A percentile compares a stretch with the other conserved stretches of the same genome.
Evolutionary conservation across 1,140 invertebrate species (phyloP).

Genomic region (Tribolium castaneum): DNA sequence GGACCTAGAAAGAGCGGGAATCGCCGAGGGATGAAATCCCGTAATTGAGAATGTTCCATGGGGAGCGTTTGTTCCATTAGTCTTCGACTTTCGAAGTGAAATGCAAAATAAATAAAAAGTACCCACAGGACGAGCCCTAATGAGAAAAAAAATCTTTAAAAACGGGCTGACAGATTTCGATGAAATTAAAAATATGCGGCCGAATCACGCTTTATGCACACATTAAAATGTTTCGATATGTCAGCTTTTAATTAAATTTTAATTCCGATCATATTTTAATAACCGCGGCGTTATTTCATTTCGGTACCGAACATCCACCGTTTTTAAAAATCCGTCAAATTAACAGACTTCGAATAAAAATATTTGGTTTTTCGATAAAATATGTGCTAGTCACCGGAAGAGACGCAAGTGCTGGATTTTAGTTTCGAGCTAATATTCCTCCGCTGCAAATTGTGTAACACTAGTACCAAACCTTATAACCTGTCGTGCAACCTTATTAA

Average conservation of each 20-base stretch:
- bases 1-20: conserved; percentile 43
- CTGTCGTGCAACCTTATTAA: neutral
- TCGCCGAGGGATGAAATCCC: conserved; percentile 49
- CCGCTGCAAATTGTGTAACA: too few relatives aligned
- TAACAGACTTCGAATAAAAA: too few relatives aligned
- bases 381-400: too few relatives aligned
- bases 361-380: too few relatives aligned
- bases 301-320: too few relatives aligned
- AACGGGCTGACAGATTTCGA: too few relatives aligned
- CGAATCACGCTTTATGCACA: neutral
- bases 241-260: neutral
- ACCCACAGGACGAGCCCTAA: conserved; percentile 31
- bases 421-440: too few relatives aligned
- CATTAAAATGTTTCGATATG: neutral
- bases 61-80: conserved; percentile 52
- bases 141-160: conserved; percentile 3
- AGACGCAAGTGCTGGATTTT: too few relatives aligned
- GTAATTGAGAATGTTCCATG: conserved; percentile 51
- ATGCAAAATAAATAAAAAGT: conserved; percentile 50
- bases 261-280: neutral
- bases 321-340: too few relatives aligned
- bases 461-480: neutral
- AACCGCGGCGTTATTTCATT: neutral
- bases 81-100: conserved; percentile 46
- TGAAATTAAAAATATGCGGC: neutral